Base-by-base conservation (phyloP, 2,113 vertebrate species). In the Apteryx owenii region DNA sequence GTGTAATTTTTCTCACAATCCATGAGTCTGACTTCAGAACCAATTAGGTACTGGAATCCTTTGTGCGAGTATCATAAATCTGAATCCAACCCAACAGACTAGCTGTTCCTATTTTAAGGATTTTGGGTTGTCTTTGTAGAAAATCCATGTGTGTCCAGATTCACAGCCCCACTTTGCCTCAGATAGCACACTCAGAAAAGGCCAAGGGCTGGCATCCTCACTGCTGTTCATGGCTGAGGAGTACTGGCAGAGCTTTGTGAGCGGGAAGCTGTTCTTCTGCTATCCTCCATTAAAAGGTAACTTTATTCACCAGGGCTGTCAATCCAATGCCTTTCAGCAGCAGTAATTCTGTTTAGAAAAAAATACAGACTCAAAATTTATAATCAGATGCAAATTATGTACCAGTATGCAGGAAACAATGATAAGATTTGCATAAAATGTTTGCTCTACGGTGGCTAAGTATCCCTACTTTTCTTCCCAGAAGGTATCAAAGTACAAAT, bases 301-400 rank as follows among this genome's bases (percentile, higher is more conserved):
- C 89, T 94, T 92, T 79, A 66, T 89, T 93, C 62, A 89, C 33
- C 12, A n/a, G 12, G 22, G 29, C 44, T 96, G 87, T 89, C 96
- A 95, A 70, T 92, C 44, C 48, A 82, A 69, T 91, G 94, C 64
- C 73, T 92, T 92, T 93, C 80, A 85, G 56, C 51, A 93, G 84
- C 66, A 91, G 62, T 75, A 85, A 95, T 89, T 85, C 66, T 89
- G 54, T 91, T 95, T 94, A 58, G 58, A 92, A 87, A 82, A 92
- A 92, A 97, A 91, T 90, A 80, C 73, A 92, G 33, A 89, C 81
- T n/a, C 5, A 5, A 89, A 93, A 60, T 85, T 85, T 64, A 88
- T 97, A 95, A 96, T 96, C 70, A 89, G 78, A 94, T 95, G 94
- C 81, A 95, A 95, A 97, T 95, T 95, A 85, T 73, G 89, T 94